These are phyloP conservation scores for Cistogaster globosa DNA, from an alignment of 2,888 invertebrate species.

Conservation along the genomic window DNA sequence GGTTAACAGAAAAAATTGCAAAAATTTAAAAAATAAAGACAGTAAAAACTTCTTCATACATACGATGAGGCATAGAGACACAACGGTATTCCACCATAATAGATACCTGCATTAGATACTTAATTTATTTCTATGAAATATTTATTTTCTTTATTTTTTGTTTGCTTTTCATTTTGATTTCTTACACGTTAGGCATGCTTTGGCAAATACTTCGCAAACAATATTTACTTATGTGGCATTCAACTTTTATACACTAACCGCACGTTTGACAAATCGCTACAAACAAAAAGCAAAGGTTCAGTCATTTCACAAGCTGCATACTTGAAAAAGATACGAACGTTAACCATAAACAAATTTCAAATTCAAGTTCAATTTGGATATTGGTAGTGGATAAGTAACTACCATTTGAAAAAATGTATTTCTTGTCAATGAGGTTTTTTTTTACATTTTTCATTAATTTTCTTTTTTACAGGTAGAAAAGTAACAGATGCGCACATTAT, in stretches of 20 bases:
- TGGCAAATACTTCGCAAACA: slow-evolving; percentile 26
- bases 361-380: slow-evolving; percentile 8
- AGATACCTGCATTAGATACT: slow-evolving; percentile 25
- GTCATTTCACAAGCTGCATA: background rate
- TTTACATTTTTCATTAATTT: no score
- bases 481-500: background rate
- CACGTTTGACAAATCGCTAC: slow-evolving; percentile 20
- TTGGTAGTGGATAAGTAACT: background rate
- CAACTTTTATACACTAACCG: slow-evolving; percentile 24
- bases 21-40: slow-evolving; percentile 17
- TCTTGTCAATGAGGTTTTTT: background rate
- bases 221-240: slow-evolving; percentile 22
- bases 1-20: slow-evolving; percentile 66
- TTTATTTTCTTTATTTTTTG: background rate
- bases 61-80: slow-evolving; percentile 46
- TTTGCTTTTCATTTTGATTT: slow-evolving; percentile 1
- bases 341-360: slow-evolving; percentile 1
- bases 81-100: slow-evolving; percentile 53
- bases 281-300: no score
- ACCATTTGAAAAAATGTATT: background rate
- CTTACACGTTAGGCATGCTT: slow-evolving; percentile 53
- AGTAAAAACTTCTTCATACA: slow-evolving; percentile 15
- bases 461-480: background rate
- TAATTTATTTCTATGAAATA: background rate
- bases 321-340: background rate